Evolutionary conservation across 30 jellyfish, hydroid and myxozoan genomes (phyloP), one percentile per base, ranked within the genome.

Genomic region (Sanderia malayensis): DNA sequence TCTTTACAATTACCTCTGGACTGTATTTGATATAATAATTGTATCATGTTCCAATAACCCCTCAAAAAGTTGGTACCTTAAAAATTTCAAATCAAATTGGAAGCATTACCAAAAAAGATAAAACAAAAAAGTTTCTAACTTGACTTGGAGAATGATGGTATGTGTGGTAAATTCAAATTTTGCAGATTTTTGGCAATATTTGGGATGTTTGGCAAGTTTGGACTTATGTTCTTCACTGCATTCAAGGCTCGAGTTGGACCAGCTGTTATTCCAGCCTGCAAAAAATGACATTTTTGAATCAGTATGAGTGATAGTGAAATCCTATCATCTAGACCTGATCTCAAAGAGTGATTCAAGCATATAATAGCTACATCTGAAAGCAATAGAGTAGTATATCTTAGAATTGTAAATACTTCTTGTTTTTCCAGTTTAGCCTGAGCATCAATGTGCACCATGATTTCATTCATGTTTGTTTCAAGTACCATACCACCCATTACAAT

Each of bases 401-500:
- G 0, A 28, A 61, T 15, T 6, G 20, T 17, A 58, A 73, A 23
- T 20, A 89, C 97, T 93, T 90, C 98, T 71, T 90, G 96, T 41
- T 90, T 90, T 66, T 90, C 98, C 19, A 90, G 66, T 66, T 90
- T 90, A 52, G 72, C 79, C 59, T 90, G 98, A 34, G 98, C 98
- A 33, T 90, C 98, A 28, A 90, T 67, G 59, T 90, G 98, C 21
- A 89, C 86, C 44, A 90, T 37, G 21, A 90, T 90, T 62, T 90
- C 98, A 3, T 95, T 18, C 98, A 90, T 90, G 74, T 90, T 90
- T 17, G 98, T 90, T 67, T 90, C 98, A 0, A 90, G 74, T 49
- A 90, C 98, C 98, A 90, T 90, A 13, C 98, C 98, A 37, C 98
- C 98, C 96, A 90, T 83, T 1, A 90, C 98, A 25, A 90, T 90